A percentile compares a stretch with the other conserved stretches of the same genome.
Evolutionary conservation across 2,888 invertebrate genomes (phyloP).

Genomic region (Temnothorax unifasciatus): DNA sequence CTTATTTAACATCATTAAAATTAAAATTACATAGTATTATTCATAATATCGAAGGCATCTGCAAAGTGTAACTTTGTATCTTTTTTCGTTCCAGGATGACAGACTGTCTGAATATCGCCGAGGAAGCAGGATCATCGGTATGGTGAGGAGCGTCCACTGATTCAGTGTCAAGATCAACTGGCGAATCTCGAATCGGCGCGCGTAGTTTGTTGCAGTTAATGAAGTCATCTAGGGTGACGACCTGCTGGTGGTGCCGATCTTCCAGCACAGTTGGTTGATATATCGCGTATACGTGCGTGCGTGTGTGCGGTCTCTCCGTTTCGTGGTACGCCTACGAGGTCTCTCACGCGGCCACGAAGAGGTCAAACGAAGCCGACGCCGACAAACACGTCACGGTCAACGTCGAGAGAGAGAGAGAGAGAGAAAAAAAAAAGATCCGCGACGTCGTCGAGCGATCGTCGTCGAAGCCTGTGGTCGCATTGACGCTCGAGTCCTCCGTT

Average conservation of each 20-base stretch:
- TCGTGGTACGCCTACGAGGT: slow-evolving; percentile 40
- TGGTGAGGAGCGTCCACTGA: slow-evolving; percentile 4
- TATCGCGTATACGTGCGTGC: slow-evolving; percentile 3
- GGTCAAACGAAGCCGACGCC: slow-evolving; percentile 36
- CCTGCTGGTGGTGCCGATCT: slow-evolving; percentile 27
- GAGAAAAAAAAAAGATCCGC: not conserved
- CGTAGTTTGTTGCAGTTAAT: slow-evolving; percentile 2
- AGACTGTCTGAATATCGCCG: slow-evolving; percentile 1
- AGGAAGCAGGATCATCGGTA: not conserved
- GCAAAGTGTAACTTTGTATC: not conserved
- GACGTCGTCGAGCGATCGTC: slow-evolving; percentile 15
- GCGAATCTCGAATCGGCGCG: slow-evolving; percentile 8
- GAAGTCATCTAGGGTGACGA: slow-evolving; percentile 34
- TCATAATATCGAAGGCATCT: not conserved
- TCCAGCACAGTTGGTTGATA: slow-evolving; percentile 27
- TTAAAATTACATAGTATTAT: not conserved
- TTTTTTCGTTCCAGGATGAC: slow-evolving; percentile 20
- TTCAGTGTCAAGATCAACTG: slow-evolving; percentile 7
- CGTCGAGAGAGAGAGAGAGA: slow-evolving; percentile 13
- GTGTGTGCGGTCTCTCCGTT: slow-evolving; percentile 5
- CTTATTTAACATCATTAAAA: not conserved
- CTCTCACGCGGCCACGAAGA: not conserved
- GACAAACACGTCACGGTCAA: slow-evolving; percentile 33
- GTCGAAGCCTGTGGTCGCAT: slow-evolving; percentile 27
- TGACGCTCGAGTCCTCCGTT: slow-evolving; percentile 33